These are phyloP conservation scores for Clinocottus analis DNA, from an alignment of 2,113 vertebrate species.

Conservation along the genomic window DNA sequence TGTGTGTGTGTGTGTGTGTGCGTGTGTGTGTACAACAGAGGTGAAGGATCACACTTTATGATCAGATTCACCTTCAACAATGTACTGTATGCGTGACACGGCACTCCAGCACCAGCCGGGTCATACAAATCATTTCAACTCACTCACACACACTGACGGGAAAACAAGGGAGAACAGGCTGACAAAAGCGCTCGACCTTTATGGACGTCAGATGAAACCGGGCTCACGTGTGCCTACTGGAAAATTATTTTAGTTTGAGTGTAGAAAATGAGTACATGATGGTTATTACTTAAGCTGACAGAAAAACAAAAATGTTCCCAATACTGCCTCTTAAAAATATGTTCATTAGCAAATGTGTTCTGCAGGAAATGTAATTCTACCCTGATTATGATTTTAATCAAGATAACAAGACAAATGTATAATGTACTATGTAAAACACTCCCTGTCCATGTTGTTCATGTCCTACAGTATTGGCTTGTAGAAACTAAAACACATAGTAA, in stretches of 20 bases:
- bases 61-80: conserved; percentile 68
- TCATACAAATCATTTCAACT: conserved; percentile 52
- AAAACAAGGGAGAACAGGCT: conserved; percentile 22
- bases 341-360: neutral
- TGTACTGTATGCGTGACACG: conserved; percentile 22
- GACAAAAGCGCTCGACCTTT: conserved; percentile 45
- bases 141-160: conserved; percentile 14
- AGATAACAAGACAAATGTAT: neutral
- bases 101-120: conserved; percentile 1
- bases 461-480: neutral
- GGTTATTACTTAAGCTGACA: neutral
- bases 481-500: neutral
- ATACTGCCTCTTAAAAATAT: neutral
- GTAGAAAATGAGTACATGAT: conserved; percentile 1
- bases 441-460: neutral
- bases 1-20: conserved; percentile 46
- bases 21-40: conserved; percentile 47
- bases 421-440: neutral
- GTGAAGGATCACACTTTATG: conserved; percentile 74
- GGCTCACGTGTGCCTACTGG: conserved; percentile 44
- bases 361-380: neutral
- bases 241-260: conserved; percentile 29
- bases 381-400: neutral
- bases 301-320: neutral
- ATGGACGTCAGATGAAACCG: conserved; percentile 53